Base-by-base conservation (phyloP, 1,140 invertebrate genomes). In the Aphidius gifuensis region DNA sequence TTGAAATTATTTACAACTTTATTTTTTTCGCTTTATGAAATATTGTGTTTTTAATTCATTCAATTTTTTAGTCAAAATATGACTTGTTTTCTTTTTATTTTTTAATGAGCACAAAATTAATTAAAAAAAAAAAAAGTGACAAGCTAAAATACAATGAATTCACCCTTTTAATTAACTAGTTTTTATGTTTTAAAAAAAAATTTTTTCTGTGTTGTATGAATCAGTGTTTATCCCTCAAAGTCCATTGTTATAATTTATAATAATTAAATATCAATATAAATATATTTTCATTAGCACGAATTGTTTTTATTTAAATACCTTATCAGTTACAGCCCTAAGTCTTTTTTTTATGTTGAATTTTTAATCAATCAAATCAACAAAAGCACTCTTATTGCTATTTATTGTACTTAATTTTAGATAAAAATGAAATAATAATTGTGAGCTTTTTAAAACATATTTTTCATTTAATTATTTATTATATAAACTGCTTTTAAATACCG, bases 321-420 rank as follows among this genome's bases (percentile, higher is more conserved):
- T 9, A 50, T 8, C 39, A 62, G 23, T 16, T 40, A 39, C 47
- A 21, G 16, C 9, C 23, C 38, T 38, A 53, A 38, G 47, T 61
- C 47, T 51, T 53, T 61, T 43, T 32, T 3, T 38, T 9, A 40
- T 53, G 38, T 23, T 53, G n/a, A 53, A 6, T 32, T 53, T 6
- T 53, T 23, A 53, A 38, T 45, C 4, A n/a, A 6, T 16, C 9
- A 39, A 46, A 32, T 43, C 45, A 59, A 49, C 32, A 7, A 39
- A 59, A 48, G 16, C 32, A 40, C 51, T 55, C 54, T 66, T 66
- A 66, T 63, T 63, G 58, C 61, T 66, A 63, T 66, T 66, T 63
- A 66, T 66, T 66, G 65, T 66, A 63, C 65, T 66, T n/a, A n/a
- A n/a, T n/a, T n/a, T n/a, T n/a, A n/a, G n/a, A n/a, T 60, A 61